Percentiles rank a stretch among this genome's conserved stretches.
Evolutionary conservation across 1,140 invertebrate genomes (phyloP).

Genomic region (Cardiocondyla obscurior): DNA sequence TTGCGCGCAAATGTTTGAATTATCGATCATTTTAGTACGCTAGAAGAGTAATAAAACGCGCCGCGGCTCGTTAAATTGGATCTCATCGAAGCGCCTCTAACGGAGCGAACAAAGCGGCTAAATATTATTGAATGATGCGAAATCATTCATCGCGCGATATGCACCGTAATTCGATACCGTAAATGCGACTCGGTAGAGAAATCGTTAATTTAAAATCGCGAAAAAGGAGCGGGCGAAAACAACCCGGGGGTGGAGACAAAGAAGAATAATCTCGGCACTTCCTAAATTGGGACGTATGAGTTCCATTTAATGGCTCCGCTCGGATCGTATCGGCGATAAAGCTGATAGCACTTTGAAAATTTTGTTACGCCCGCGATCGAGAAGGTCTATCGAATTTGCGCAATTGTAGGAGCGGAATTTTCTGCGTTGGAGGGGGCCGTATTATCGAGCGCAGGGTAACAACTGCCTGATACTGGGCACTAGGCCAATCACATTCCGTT

Average conservation of each 20-base stretch:
- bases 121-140: constrained; percentile 9
- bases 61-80: constrained; percentile 14
- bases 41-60: constrained; percentile 9
- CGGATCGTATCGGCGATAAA: neutral
- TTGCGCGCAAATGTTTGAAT: constrained; percentile 7
- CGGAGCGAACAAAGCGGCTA: neutral
- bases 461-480: constrained; percentile 61
- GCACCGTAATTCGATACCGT: neutral
- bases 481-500: constrained; percentile 64
- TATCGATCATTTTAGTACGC: constrained; percentile 13
- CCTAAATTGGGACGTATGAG: constrained; percentile 11
- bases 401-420: constrained; percentile 45
- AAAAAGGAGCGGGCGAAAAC: neutral
- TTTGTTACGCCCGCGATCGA: neutral
- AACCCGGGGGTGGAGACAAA: too few relatives aligned
- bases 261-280: neutral
- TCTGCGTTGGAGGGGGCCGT: neutral
- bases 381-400: constrained; percentile 47
- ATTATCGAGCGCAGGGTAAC: constrained; percentile 40
- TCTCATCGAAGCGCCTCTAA: neutral
- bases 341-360: constrained; percentile 30
- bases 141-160: constrained; percentile 27
- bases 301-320: constrained; percentile 3
- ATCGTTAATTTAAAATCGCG: constrained; percentile 3
- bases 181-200: neutral